Evolutionary conservation across 2,797 vertebrate species (phyloP), one percentile per base, ranked within the genome.

Genomic region (Sebastes kiyomatsui): DNA sequence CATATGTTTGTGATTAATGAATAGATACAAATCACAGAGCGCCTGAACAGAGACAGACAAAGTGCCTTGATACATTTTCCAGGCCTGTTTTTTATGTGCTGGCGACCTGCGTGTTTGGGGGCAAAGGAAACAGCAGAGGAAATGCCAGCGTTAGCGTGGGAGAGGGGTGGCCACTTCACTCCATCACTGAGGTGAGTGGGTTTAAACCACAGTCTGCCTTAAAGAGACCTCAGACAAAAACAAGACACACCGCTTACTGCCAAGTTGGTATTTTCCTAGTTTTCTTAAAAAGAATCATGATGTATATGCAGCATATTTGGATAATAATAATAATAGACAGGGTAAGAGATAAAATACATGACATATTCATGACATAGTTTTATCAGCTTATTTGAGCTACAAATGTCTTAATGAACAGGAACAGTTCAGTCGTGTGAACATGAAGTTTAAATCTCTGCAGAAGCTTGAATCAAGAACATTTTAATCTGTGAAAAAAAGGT

Each of bases 51-150:
- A 76, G 62, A 70, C 42, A 25, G 56, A 64, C 65, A 62, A 33
- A 64, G 65, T 30, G 75, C n/a, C 67, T 64, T 82, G 81, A 90
- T 87, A 56, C 18, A 33, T 89, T 93, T 91, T 91, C 87, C 90
- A 92, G 85, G 64, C 72, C 61, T 82, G 83, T 81, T 82, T 91
- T 82, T 89, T 72, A 84, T 79, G 76, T 75, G 80, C 80, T 78
- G 73, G 78, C 35, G 61, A 81, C 76, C 76, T 86, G 80, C 18
- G 49, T 86, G 87, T 88, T 91, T 85, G 73, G 80, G 83, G 85
- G 87, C 75, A 82, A 81, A 87, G 89, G 90, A 92, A 90, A 86
- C 85, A 58, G 85, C 75, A 80, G 86, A 91, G 91, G 89, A 94
- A 93, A 92, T 91, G 90, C 88, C 90, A 85, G 80, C 38, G 67